phyloP scores from a whole-genome alignment of 2,888 invertebrate species.

The Drosophila anomelani region DNA sequence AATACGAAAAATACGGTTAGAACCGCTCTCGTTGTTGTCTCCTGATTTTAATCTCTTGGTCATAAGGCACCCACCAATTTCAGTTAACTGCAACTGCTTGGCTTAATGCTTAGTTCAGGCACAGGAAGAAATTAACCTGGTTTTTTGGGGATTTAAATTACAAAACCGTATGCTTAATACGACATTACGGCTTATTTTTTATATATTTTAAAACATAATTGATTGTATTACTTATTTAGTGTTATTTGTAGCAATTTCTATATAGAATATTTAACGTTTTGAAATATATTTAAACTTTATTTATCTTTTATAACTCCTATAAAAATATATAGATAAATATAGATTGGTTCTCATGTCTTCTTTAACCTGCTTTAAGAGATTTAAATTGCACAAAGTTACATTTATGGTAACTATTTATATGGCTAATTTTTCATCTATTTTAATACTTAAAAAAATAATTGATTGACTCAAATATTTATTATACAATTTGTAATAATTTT shows the following conservation, averaged over 20 bases:
- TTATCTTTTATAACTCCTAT: no score
- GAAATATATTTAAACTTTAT: background rate
- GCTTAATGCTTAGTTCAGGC: background rate
- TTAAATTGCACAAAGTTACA: no score
- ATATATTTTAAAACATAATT: background rate
- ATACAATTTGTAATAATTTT: background rate
- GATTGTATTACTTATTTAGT: background rate
- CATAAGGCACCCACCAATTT: conserved; percentile 48
- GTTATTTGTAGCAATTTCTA: background rate
- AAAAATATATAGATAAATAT: no score
- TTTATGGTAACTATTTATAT: no score
- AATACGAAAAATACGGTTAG: conserved; percentile 38
- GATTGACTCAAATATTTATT: background rate
- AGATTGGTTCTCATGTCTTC: no score
- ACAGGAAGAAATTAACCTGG: conserved; percentile 6
- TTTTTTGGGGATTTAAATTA: background rate
- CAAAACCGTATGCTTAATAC: background rate
- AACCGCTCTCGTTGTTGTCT: conserved; percentile 38
- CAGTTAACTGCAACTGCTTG: conserved; percentile 22
- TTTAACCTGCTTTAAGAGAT: no score
- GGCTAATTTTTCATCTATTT: no score
- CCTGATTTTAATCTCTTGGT: conserved; percentile 55
- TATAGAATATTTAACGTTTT: background rate
- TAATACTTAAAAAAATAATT: background rate
- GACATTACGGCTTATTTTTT: background rate